Base-by-base conservation (phyloP, 2,113 vertebrate species). In the Lamprologus callipterus region DNA sequence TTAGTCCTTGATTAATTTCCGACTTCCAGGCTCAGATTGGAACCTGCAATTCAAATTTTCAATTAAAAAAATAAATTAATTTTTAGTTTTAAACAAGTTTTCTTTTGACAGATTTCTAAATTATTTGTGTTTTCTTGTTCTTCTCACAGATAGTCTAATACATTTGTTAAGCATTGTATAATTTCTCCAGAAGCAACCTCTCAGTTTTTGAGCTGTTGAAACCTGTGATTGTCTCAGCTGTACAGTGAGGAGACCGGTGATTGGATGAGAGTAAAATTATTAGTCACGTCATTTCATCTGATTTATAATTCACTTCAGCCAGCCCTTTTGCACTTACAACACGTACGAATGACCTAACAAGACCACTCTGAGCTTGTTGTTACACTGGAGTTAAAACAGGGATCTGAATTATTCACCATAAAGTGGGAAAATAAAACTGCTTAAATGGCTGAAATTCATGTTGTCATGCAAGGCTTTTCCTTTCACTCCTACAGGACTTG, bases 61-160 rank as follows among this genome's bases (percentile, higher is more conserved):
- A 37, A 37, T 65, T n/a, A 65, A 65, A 37, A 65, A 37, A 65
- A 26, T 1, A 1, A 26, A 26, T 2, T 0, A 0, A 4, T 3
- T 1, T 70, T 73, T 70, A 10, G 37, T 23, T 70, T 70, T 42
- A 42, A 70, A 70, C 37, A 70, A 42, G n/a, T 73, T 73, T 73
- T 42, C 60, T 65, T 65, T 65, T 73, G 65, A 45, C 13, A 16
- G 13, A 26, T 70, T 70, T 70, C 37, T 70, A 2, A 16, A 1
- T 42, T 23, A 9, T 70, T 70, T 6, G 35, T 68, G 35, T 68
- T 68, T 70, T 21, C 35, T 42, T 21, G 19, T 65, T 37, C 7
- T 65, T 37, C 7, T 65, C 60, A 70, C 65, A 42, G 65, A 3
- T 45, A 5, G 37, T 45, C 13, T 42, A 16, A 70, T 70, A 26